phyloP scores from a whole-genome alignment of 2,113 vertebrate genomes.

The Dicerorhinus sumatrensis region DNA sequence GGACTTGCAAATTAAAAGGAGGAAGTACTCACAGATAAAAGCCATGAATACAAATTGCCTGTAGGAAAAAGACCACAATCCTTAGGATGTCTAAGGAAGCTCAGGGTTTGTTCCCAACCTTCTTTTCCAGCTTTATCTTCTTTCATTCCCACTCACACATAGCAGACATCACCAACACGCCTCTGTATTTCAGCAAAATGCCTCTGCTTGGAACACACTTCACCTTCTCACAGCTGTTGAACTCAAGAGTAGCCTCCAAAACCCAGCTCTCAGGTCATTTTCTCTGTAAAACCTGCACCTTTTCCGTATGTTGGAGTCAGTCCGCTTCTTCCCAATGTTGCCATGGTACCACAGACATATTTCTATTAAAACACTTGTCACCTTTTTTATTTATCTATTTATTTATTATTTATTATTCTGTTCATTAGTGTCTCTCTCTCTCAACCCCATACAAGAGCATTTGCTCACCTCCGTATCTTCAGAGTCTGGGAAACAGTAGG shows the following conservation, averaged over 20 bases:
- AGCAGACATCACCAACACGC: neutral
- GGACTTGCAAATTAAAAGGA: neutral
- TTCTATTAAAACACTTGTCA: neutral
- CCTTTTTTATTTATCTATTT: neutral
- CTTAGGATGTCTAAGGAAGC: neutral
- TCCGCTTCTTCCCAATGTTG: neutral
- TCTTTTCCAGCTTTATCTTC: neutral
- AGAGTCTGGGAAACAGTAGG: neutral
- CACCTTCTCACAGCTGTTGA: neutral
- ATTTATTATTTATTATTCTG: neutral
- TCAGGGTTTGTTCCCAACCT: neutral
- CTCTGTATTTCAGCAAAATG: neutral
- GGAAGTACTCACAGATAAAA: neutral
- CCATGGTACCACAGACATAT: neutral
- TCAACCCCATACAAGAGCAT: neutral
- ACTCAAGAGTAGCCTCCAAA: neutral
- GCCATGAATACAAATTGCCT: neutral
- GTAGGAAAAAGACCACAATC: neutral
- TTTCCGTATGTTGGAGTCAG: neutral
- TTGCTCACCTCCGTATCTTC: neutral
- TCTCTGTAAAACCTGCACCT: neutral
- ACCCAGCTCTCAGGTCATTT: neutral
- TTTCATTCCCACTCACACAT: neutral
- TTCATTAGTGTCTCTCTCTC: neutral
- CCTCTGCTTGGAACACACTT: neutral